phyloP scores from a whole-genome alignment of 2,113 vertebrate species.

The Condylura cristata region DNA sequence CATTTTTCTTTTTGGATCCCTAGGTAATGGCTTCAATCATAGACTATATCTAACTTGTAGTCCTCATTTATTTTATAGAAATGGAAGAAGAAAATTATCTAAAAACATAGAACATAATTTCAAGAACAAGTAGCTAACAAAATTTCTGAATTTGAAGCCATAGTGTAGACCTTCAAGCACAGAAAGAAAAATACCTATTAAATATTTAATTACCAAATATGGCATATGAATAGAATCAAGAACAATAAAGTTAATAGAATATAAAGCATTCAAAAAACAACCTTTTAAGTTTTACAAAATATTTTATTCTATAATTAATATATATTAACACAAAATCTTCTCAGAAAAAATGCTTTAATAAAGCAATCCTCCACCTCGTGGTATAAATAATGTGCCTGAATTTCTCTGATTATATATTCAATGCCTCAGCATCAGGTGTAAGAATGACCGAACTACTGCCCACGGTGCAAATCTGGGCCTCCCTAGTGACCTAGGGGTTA shows the following conservation, averaged over 20 bases:
- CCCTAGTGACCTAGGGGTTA: too few species aligned
- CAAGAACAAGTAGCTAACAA: background rate
- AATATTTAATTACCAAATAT: background rate
- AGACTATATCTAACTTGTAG: background rate
- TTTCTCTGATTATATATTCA: background rate
- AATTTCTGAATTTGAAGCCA: background rate
- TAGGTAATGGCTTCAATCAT: background rate
- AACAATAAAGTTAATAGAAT: background rate
- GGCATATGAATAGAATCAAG: background rate
- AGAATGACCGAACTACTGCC: background rate
- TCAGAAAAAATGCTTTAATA: background rate
- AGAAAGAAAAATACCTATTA: background rate
- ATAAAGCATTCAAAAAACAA: background rate
- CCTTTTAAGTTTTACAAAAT: background rate
- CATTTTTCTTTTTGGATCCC: background rate
- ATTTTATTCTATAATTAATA: too few species aligned
- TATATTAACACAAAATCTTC: background rate
- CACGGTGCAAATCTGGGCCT: accelerated
- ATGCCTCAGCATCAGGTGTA: background rate
- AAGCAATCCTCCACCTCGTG: background rate
- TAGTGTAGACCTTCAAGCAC: background rate
- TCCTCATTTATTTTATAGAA: background rate
- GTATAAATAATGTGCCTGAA: background rate
- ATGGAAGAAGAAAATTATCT: background rate
- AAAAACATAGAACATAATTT: background rate